Evolutionary conservation across 2,888 invertebrate species (phyloP).

Genomic region (Drosophila monieri): DNA sequence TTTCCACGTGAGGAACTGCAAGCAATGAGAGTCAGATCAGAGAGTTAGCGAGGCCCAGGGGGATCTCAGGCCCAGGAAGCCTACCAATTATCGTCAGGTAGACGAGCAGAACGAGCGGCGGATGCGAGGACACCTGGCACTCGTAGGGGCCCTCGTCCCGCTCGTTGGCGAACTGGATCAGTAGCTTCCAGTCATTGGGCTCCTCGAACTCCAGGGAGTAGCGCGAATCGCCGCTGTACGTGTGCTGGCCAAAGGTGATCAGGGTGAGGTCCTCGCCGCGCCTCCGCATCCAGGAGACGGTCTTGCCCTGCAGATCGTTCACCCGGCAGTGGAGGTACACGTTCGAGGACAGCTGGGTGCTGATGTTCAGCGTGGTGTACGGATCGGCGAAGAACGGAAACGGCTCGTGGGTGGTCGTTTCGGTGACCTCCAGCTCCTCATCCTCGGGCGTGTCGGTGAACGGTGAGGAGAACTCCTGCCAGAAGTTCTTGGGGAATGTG

Average conservation of each 20-base stretch:
- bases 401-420: conserved; percentile 87
- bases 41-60: not conserved
- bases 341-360: conserved; percentile 87
- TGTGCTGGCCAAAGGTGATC: conserved; percentile 88
- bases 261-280: conserved; percentile 88
- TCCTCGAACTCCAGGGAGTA: conserved; percentile 89
- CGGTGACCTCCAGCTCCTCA: conserved; percentile 82
- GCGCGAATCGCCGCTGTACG: conserved; percentile 87
- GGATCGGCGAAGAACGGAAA: conserved; percentile 90
- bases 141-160: conserved; percentile 91
- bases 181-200: conserved; percentile 91
- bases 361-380: conserved; percentile 87
- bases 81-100: conserved; percentile 89
- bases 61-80: conserved; percentile 84
- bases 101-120: conserved; percentile 89
- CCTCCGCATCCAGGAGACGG: conserved; percentile 90
- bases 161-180: conserved; percentile 89
- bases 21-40: not conserved
- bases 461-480: conserved; percentile 84
- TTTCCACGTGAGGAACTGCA: conserved; percentile 92
- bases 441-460: conserved; percentile 84
- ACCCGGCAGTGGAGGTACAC: conserved; percentile 88
- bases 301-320: conserved; percentile 89
- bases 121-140: conserved; percentile 92
- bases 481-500: conserved; percentile 84